phyloP scores from a whole-genome alignment of 1,140 invertebrate genomes.

The Lepidurus packardi region DNA sequence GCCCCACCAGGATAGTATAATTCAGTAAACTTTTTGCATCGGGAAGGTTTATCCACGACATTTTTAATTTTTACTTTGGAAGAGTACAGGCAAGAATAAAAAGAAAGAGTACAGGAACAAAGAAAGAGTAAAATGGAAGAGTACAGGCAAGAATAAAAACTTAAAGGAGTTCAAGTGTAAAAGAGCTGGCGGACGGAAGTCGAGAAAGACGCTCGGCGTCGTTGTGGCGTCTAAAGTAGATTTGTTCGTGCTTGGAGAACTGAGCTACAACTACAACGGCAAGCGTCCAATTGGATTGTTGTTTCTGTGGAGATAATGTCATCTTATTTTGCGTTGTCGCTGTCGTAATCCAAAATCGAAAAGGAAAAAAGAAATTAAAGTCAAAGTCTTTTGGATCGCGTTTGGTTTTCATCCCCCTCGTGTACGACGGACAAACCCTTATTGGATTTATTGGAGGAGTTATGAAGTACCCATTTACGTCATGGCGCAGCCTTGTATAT shows the following conservation, averaged over 20 bases:
- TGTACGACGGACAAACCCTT: background rate
- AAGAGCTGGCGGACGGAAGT: background rate
- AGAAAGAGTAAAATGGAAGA: too few relatives aligned
- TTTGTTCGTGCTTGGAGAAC: slow-evolving; percentile 21
- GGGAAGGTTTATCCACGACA: background rate
- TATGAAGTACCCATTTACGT: background rate
- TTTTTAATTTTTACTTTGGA: background rate
- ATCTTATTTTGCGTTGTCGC: background rate
- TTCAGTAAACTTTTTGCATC: background rate
- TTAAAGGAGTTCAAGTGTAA: background rate
- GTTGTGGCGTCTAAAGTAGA: slow-evolving; percentile 12
- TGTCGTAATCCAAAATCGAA: background rate
- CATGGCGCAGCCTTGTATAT: background rate
- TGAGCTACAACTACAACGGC: background rate
- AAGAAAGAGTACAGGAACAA: too few relatives aligned
- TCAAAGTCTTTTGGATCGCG: background rate
- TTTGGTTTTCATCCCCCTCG: background rate
- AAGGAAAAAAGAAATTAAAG: background rate
- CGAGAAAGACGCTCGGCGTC: slow-evolving; percentile 12
- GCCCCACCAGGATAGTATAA: background rate
- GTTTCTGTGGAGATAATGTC: background rate
- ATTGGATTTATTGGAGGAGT: slow-evolving; percentile 11
- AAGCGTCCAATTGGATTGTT: slow-evolving; percentile 15
- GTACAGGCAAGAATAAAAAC: background rate
- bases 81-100: background rate